Percentiles rank a stretch among this genome's conserved stretches.
phyloP scores from a whole-genome alignment of 2,797 vertebrate species.

The Gastrophryne carolinensis region DNA sequence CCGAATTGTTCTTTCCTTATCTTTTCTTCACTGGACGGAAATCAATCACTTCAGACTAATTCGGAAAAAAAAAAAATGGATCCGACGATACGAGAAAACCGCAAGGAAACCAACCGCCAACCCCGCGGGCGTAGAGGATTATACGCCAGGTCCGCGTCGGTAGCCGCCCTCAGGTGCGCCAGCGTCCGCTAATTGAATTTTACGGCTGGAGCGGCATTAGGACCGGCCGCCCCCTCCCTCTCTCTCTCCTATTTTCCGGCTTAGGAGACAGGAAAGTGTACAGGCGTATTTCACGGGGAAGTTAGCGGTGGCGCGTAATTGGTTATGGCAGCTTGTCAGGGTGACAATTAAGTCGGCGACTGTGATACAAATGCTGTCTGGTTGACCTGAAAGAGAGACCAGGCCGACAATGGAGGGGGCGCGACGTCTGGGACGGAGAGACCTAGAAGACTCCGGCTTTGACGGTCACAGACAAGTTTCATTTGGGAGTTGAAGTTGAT shows the following conservation, averaged over 20 bases:
- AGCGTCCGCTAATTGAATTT: slow-evolving; percentile 42
- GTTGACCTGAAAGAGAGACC: slow-evolving; percentile 28
- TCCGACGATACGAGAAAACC: slow-evolving; percentile 23
- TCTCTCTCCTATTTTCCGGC: neutral
- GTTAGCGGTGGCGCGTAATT: slow-evolving; percentile 16
- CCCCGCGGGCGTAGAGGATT: slow-evolving; percentile 7
- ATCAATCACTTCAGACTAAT: slow-evolving; percentile 49
- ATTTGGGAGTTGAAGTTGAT: neutral
- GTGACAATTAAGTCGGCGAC: slow-evolving; percentile 41
- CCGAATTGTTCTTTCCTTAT: neutral
- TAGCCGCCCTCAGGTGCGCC: slow-evolving; percentile 22
- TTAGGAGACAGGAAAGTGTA: slow-evolving; percentile 16
- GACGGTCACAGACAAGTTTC: neutral
- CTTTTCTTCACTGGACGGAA: slow-evolving; percentile 9
- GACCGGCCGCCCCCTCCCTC: too few species aligned
- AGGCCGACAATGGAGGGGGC: neutral
- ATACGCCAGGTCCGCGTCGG: neutral
- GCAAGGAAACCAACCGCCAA: slow-evolving; percentile 5
- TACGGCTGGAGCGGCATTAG: slow-evolving; percentile 7
- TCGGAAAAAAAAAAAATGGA: slow-evolving; percentile 44
- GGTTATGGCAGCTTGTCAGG: slow-evolving; percentile 35
- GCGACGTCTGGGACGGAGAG: neutral
- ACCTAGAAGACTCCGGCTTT: neutral
- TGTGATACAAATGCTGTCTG: slow-evolving; percentile 7
- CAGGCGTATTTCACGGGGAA: slow-evolving; percentile 30